Conservation (phyloP, 2,888 invertebrate genomes). For the Anthophora plumipes region DNA sequence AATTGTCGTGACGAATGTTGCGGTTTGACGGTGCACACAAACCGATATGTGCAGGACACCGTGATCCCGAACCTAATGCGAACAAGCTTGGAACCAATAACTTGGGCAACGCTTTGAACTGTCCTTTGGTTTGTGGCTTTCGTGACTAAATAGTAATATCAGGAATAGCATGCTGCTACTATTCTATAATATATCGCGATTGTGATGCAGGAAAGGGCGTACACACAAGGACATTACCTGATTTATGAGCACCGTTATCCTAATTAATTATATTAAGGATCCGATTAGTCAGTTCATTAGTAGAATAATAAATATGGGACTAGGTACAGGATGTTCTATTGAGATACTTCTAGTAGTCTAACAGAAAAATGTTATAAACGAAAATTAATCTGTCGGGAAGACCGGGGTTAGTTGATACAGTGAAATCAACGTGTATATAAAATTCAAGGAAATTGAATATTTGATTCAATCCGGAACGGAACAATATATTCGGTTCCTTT, state of each 20-base stretch:
- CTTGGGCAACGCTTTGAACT: slow-evolving; percentile 72
- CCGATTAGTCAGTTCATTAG: no score
- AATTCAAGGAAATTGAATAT: no score
- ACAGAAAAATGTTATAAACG: no score
- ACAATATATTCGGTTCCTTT: no score
- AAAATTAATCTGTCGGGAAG: no score
- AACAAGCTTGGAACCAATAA: slow-evolving; percentile 71
- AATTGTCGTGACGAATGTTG: slow-evolving; percentile 58
- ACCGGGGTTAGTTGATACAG: no score
- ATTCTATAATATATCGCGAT: slow-evolving; percentile 9
- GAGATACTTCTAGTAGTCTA: no score
- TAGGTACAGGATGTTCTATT: no score
- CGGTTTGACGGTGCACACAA: slow-evolving; percentile 47
- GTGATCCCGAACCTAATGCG: slow-evolving; percentile 43
- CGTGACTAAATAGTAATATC: slow-evolving; percentile 76
- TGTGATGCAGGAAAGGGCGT: slow-evolving; percentile 2
- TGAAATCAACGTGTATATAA: no score
- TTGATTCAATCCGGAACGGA: no score
- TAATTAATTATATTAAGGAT: slow-evolving; percentile 4
- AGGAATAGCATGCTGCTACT: slow-evolving; percentile 57
- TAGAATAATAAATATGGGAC: no score
- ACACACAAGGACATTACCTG: no score
- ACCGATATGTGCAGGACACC: slow-evolving; percentile 60
- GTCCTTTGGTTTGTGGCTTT: slow-evolving; percentile 66
- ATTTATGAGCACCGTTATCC: not conserved